A percentile compares a stretch with the other conserved stretches of the same genome.
phyloP scores from a whole-genome alignment of 2,797 vertebrate genomes.

The Phoebastria nigripes region DNA sequence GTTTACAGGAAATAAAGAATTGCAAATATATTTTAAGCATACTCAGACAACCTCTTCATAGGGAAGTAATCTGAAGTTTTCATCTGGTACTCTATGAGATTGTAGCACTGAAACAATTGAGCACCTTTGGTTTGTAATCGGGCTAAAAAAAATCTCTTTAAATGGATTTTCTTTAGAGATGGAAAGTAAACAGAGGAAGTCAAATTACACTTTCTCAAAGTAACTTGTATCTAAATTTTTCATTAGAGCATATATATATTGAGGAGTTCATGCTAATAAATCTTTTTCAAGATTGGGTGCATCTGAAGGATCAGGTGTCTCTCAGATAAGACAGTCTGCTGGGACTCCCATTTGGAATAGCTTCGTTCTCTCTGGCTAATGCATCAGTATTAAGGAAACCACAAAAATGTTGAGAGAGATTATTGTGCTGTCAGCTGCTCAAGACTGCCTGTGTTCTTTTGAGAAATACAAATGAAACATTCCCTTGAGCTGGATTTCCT shows the following conservation, averaged over 20 bases:
- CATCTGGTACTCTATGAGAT: background rate
- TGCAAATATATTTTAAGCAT: background rate
- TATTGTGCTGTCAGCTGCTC: background rate
- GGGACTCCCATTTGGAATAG: background rate
- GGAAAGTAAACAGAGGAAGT: background rate
- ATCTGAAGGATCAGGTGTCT: background rate
- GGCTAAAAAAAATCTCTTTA: background rate
- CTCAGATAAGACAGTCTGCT: background rate
- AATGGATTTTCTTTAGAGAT: background rate
- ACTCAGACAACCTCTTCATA: background rate
- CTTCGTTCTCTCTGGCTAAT: background rate
- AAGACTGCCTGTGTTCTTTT: background rate
- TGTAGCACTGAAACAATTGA: background rate
- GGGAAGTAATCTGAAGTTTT: background rate
- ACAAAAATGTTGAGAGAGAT: background rate
- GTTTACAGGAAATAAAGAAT: background rate
- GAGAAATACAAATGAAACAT: background rate
- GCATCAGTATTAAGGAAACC: background rate
- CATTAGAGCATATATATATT: background rate
- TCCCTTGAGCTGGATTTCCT: slow-evolving; percentile 29
- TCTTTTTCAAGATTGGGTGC: background rate
- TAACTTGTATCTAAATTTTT: background rate
- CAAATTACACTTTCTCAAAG: background rate
- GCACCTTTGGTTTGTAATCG: background rate
- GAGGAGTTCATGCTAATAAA: background rate